phyloP scores from a whole-genome alignment of 2,888 invertebrate genomes.

The Brassicogethes aeneus region DNA sequence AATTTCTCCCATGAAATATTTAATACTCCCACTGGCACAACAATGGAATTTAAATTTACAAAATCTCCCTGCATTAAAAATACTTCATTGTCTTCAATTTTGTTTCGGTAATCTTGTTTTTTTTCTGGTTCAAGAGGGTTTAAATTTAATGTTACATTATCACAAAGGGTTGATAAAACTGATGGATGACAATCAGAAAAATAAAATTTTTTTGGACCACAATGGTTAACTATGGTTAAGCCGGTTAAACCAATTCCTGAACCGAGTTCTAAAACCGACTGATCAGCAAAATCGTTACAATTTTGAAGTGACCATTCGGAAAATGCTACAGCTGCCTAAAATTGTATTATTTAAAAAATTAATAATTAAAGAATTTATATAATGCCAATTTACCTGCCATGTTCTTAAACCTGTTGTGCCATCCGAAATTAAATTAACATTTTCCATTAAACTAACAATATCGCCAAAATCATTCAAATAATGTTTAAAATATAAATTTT shows the following conservation, averaged over 20 bases:
- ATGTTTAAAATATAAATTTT: conserved; percentile 50
- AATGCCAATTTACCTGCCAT: conserved; percentile 55
- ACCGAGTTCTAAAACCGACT: conserved; percentile 63
- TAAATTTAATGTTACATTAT: conserved; percentile 58
- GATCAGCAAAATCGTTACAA: conserved; percentile 42
- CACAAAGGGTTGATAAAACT: conserved; percentile 53
- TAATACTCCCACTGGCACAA: conserved; percentile 24
- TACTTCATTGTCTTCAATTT: background rate
- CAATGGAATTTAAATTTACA: background rate
- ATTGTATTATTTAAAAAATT: conserved; percentile 15
- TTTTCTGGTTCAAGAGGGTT: conserved; percentile 25
- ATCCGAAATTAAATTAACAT: conserved; percentile 59
- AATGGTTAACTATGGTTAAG: conserved; percentile 49
- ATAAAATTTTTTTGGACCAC: conserved; percentile 46
- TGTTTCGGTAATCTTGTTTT: background rate
- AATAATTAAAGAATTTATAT: background rate
- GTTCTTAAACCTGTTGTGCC: conserved; percentile 73
- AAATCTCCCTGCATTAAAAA: too few species aligned
- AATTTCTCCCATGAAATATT: conserved; percentile 46
- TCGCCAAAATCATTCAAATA: conserved; percentile 43
- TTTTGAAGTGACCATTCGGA: conserved; percentile 62
- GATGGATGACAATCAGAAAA: conserved; percentile 62
- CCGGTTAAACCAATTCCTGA: conserved; percentile 70
- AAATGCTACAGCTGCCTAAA: conserved; percentile 59
- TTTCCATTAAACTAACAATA: conserved; percentile 57